Percentiles rank a stretch among this genome's conserved stretches.
phyloP scores from a whole-genome alignment of 2,113 vertebrate species.

The Pteropus alecto region DNA sequence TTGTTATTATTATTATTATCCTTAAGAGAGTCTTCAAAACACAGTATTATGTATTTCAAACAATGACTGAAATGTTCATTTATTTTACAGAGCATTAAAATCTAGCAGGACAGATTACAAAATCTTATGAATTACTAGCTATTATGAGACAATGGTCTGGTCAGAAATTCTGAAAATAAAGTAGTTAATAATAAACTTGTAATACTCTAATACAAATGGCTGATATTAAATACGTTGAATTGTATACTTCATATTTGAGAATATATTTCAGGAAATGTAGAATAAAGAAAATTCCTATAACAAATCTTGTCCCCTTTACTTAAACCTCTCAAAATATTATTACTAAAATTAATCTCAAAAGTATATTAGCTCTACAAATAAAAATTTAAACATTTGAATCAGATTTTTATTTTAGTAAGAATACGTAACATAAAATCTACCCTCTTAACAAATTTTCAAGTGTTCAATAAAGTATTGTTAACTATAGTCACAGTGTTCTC shows the following conservation, averaged over 20 bases:
- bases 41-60: neutral
- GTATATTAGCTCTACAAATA: neutral
- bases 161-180: neutral
- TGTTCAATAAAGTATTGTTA: neutral
- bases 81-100: neutral
- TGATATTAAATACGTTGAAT: constrained; percentile 38
- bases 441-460: neutral
- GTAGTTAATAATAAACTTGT: neutral
- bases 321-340: neutral
- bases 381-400: neutral
- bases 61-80: neutral
- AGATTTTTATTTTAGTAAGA: neutral
- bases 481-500: neutral
- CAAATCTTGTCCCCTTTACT: neutral
- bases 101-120: neutral
- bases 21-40: neutral
- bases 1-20: neutral
- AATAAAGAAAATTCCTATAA: neutral
- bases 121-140: neutral
- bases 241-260: neutral
- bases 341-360: constrained; percentile 44
- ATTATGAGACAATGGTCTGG: neutral
- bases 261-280: neutral
- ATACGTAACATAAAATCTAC: neutral
- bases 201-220: neutral